Evolutionary conservation across 2,888 invertebrate species (phyloP).

Genomic region (Xestoiulus laeticollis): DNA sequence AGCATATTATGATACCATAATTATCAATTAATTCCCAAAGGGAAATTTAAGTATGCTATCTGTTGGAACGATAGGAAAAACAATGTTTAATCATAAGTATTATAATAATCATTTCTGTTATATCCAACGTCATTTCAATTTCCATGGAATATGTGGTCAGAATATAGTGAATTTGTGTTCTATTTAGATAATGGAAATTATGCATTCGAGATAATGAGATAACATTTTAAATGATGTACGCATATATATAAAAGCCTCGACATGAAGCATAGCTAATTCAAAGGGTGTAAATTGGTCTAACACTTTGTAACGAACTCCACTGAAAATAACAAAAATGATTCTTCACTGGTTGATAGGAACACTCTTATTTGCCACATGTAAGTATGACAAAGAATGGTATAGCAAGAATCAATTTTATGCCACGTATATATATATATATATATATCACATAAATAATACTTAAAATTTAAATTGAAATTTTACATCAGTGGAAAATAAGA

Average conservation of each 20-base stretch:
- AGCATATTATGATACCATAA: background rate
- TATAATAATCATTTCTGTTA: too few relatives aligned
- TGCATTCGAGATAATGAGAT: background rate
- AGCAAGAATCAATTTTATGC: too few relatives aligned
- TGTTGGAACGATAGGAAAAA: background rate
- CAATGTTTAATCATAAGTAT: background rate
- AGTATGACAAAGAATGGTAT: background rate
- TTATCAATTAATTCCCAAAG: background rate
- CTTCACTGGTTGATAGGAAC: background rate
- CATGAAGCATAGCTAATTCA: background rate
- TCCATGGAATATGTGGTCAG: background rate
- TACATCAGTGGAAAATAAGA: too few relatives aligned
- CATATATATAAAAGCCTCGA: background rate
- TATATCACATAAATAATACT: too few relatives aligned
- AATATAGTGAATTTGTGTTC: background rate
- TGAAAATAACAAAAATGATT: background rate
- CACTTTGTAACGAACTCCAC: background rate
- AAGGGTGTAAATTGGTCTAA: background rate
- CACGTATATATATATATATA: too few relatives aligned
- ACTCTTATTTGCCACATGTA: background rate
- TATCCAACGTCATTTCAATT: too few relatives aligned
- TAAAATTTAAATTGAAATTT: too few relatives aligned
- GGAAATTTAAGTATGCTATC: background rate
- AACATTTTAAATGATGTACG: background rate
- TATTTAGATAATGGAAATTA: background rate